A percentile compares a stretch with the other conserved stretches of the same genome.
Evolutionary conservation across 2,113 vertebrate species (phyloP).

Genomic region (Anser cygnoides): DNA sequence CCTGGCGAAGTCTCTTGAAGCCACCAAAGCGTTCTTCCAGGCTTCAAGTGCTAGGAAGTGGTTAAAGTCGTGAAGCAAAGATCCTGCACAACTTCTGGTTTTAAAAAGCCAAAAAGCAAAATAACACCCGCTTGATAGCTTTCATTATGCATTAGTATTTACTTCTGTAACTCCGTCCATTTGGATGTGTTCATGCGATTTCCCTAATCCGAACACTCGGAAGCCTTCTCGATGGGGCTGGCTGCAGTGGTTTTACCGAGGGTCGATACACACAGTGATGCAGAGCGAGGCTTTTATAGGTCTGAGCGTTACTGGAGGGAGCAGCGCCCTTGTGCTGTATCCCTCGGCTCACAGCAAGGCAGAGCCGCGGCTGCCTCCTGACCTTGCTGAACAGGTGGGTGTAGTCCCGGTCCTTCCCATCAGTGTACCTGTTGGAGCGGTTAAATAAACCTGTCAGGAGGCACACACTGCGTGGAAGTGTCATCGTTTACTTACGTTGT

Average conservation of each 20-base stretch:
- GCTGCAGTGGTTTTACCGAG: not conserved
- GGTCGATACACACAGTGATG: not conserved
- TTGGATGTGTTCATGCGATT: not conserved
- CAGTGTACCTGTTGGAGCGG: not conserved
- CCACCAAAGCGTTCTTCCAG: not conserved
- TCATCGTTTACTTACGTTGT: not conserved
- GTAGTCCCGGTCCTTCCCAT: not conserved
- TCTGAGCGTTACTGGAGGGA: not conserved
- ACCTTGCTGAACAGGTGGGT: conserved; percentile 27
- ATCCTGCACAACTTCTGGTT: not conserved
- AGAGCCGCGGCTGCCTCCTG: not conserved
- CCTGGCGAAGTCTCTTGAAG: not conserved
- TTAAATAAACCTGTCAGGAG: conserved; percentile 6
- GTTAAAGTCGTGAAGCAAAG: not conserved
- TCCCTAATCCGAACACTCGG: not conserved
- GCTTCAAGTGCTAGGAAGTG: not conserved
- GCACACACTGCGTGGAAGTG: not conserved
- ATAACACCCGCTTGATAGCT: rapidly evolving
- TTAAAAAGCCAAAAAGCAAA: not conserved
- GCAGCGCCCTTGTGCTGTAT: not conserved
- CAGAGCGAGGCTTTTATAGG: not conserved
- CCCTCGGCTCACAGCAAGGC: not conserved
- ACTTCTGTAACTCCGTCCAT: not conserved
- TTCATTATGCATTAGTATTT: not conserved
- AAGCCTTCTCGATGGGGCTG: not conserved